A percentile compares a stretch with the other conserved stretches of the same genome.
Evolutionary conservation across 2,113 vertebrate species (phyloP).

Genomic region (Datnioides undecimradiatus): DNA sequence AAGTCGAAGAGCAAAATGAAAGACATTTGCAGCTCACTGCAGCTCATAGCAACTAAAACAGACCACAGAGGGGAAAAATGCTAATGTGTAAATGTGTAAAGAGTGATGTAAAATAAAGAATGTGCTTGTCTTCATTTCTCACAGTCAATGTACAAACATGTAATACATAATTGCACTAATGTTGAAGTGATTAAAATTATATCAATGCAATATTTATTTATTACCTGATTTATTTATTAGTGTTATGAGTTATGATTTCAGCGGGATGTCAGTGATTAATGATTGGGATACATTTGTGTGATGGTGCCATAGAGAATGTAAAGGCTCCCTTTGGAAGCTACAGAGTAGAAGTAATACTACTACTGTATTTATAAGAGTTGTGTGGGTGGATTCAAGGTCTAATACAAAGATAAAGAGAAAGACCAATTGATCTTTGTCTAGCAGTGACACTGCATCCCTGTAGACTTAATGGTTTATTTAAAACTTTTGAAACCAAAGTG

Average conservation of each 20-base stretch:
- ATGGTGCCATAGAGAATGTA: neutral
- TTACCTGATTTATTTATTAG: neutral
- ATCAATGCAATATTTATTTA: no score
- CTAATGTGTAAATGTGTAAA: neutral
- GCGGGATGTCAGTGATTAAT: neutral
- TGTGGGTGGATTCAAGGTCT: neutral
- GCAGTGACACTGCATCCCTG: neutral
- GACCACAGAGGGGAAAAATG: neutral
- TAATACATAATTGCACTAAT: neutral
- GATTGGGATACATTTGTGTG: neutral
- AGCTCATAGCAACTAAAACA: neutral
- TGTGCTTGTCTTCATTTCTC: neutral
- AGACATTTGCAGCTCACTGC: neutral
- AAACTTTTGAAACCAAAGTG: conserved; percentile 31
- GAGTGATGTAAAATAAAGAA: neutral
- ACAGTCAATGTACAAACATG: neutral
- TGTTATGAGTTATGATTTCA: neutral
- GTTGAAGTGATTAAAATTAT: neutral
- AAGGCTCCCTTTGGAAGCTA: neutral
- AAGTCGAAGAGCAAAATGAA: neutral
- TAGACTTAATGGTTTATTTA: conserved; percentile 17
- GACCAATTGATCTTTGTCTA: conserved; percentile 16
- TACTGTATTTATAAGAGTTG: neutral
- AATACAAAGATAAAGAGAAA: neutral
- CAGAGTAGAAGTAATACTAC: neutral